Conservation (phyloP, 2,113 vertebrate species). For the Cranoglanis bouderius region DNA sequence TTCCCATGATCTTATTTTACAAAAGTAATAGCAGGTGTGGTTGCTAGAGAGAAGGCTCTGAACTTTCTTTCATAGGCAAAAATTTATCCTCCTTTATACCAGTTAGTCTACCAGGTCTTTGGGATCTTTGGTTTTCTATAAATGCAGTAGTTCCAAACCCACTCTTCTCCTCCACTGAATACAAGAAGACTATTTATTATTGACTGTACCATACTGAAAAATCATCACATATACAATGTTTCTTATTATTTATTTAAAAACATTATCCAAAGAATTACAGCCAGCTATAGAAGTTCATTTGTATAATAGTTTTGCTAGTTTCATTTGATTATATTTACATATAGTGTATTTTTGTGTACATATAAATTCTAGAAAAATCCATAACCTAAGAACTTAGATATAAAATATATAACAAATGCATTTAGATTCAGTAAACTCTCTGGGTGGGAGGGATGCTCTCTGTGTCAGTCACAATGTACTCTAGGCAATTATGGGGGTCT, state of each 20-base stretch:
- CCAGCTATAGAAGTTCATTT: neutral
- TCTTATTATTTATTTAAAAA: neutral
- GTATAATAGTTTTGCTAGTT: neutral
- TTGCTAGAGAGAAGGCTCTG: neutral
- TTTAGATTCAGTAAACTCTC: neutral
- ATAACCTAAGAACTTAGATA: conserved; percentile 34
- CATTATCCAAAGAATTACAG: neutral
- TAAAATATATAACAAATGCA: neutral
- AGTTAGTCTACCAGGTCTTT: conserved; percentile 4
- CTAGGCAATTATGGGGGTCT: neutral
- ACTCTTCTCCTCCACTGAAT: neutral
- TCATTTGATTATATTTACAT: neutral
- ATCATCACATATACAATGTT: neutral
- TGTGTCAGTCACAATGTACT: neutral
- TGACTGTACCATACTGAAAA: neutral
- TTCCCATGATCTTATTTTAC: conserved; percentile 5
- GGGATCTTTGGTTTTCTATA: neutral
- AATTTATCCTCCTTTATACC: neutral
- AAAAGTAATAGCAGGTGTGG: conserved; percentile 18
- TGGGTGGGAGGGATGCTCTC: neutral
- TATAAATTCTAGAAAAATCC: conserved; percentile 49
- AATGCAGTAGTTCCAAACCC: neutral
- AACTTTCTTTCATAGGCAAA: neutral
- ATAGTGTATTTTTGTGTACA: neutral
- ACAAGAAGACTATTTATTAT: neutral